These are phyloP conservation scores for Porites lobata DNA, from an alignment of 92 coral and sea anemone species.

Conservation along the genomic window DNA sequence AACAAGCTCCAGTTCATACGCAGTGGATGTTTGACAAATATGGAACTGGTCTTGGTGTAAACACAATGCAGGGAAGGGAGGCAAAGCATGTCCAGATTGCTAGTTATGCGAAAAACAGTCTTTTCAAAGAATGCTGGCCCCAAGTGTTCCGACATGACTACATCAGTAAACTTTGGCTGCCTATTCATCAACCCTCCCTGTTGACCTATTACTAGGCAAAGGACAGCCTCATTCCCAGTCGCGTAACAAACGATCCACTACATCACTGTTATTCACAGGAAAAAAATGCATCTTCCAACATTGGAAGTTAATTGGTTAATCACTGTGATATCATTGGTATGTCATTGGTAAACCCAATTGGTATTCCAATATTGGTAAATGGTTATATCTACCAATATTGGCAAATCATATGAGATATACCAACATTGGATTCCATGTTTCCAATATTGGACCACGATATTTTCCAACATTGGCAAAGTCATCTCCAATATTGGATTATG, in stretches of 20 bases:
- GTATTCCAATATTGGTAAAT: neutral
- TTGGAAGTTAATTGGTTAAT: neutral
- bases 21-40: too few species aligned
- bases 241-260: conserved; percentile 24
- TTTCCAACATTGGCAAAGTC: conserved; percentile 19
- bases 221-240: conserved; percentile 43
- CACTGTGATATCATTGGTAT: too few species aligned
- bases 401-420: neutral
- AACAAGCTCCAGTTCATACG: conserved; percentile 65
- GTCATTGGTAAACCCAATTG: too few species aligned
- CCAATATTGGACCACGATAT: neutral
- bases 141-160: conserved; percentile 61
- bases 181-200: conserved; percentile 39
- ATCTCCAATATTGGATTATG: conserved; percentile 21
- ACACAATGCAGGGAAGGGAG: conserved; percentile 81
- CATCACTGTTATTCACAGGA: conserved; percentile 34
- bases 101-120: conserved; percentile 66
- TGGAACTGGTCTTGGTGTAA: conserved; percentile 21
- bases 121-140: conserved; percentile 56
- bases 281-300: conserved; percentile 7
- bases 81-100: conserved; percentile 75
- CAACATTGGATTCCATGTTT: conserved; percentile 21
- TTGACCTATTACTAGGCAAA: conserved; percentile 46
- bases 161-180: conserved; percentile 57
- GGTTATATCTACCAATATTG: neutral